Percentiles rank a stretch among this genome's conserved stretches.
Evolutionary conservation across 2,113 vertebrate genomes (phyloP).

Genomic region (Tetrax tetrax): DNA sequence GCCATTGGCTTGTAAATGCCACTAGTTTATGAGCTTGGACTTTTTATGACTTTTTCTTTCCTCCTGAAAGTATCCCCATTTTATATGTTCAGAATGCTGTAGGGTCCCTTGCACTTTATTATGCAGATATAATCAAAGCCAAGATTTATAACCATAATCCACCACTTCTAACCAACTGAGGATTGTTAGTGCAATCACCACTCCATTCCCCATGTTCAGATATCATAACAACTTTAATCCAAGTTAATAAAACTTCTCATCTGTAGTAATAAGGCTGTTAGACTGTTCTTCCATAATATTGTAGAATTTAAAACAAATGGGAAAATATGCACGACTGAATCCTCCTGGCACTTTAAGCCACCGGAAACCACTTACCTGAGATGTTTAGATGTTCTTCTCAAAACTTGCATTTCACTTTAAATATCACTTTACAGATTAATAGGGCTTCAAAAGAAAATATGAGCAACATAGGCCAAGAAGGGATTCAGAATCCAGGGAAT

Average conservation of each 20-base stretch:
- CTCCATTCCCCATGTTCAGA: not conserved
- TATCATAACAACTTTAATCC: slow-evolving; percentile 26
- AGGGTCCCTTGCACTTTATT: not conserved
- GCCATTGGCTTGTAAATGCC: not conserved
- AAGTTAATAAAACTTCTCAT: slow-evolving; percentile 36
- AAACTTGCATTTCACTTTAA: not conserved
- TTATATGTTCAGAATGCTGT: not conserved
- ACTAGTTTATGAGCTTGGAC: not conserved
- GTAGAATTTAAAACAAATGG: not conserved
- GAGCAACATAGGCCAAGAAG: not conserved
- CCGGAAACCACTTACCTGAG: not conserved
- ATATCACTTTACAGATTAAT: not conserved
- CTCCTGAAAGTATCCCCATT: not conserved
- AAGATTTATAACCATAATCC: slow-evolving; percentile 14
- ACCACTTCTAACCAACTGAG: not conserved
- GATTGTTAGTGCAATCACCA: slow-evolving; percentile 6
- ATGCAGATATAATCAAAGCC: not conserved
- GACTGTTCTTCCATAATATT: not conserved
- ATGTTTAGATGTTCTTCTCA: not conserved
- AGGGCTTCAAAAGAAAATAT: not conserved
- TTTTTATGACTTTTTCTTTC: not conserved
- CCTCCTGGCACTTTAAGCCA: not conserved
- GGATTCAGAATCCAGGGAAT: not conserved
- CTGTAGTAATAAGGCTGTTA: not conserved
- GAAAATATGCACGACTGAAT: not conserved